Evolutionary conservation across 2,888 invertebrate species (phyloP), one percentile per base, ranked within the genome.

Genomic region (Brachylomia viminalis): DNA sequence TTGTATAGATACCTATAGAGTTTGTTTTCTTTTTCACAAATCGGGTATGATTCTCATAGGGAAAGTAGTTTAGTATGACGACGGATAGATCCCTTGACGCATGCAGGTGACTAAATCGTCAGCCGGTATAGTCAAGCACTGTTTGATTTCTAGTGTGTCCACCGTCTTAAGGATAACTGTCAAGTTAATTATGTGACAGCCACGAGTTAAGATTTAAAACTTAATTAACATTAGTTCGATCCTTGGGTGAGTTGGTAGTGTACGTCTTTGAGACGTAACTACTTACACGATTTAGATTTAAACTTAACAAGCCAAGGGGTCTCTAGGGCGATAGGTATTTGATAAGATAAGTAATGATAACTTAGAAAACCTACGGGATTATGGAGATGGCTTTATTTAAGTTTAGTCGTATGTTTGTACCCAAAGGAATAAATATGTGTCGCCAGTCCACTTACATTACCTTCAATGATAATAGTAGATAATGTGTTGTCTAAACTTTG

Each of bases 331-430:
- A 61, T 33, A 23, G 42, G 64, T 15, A 33, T 84, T 64, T 56
- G 65, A 79, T 84, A 45, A 62, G 68, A 68, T 73, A 64, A 54
- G 70, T 78, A 38, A 27, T 20, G 56, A 79, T 71, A 49, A 65
- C 71, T 79, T 52, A 42, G 71, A 75, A 47, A 49, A 59, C 59
- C 56, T 13, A 20, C 7, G 45, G 67, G 11, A 13, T 23, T 73
- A 47, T 8, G 13, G 47, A 45, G 20, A 52, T 58, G 20, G 62
- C 17, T 49, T 11, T 42, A 30, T 68, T 45, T 47, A 83, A 47
- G 52, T 79, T 82, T 23, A 45, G 45, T 20, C 45, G 58, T 52
- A 56, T 42, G 30, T 71, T 59, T 70, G 17, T 58, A 30, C 52
- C 30, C 64, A 10, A 33, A 11, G 64, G 52, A 64, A n/a, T 42